These are phyloP conservation scores for Chirona hameri DNA, from an alignment of 2,888 invertebrate species.

Conservation along the genomic window DNA sequence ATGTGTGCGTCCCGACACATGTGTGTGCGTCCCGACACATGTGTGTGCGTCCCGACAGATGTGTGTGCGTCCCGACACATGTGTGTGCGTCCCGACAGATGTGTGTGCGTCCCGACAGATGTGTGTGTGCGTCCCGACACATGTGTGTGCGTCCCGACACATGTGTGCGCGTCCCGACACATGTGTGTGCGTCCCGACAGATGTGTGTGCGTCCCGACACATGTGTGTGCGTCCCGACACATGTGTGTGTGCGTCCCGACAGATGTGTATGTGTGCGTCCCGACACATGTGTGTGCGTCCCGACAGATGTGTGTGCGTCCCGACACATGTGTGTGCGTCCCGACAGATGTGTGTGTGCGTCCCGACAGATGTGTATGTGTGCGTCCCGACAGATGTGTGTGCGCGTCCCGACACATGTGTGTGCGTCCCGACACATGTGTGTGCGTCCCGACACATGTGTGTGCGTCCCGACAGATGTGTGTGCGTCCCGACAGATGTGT, in stretches of 20 bases:
- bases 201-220: neutral
- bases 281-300: neutral
- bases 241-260: too few species aligned
- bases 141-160: neutral
- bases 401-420: neutral
- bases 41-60: neutral
- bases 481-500: neutral
- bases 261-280: neutral
- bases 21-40: neutral
- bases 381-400: neutral
- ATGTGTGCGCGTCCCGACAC: neutral
- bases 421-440: neutral
- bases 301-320: neutral
- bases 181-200: neutral
- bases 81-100: neutral
- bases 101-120: neutral
- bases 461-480: neutral
- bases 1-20: neutral
- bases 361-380: neutral
- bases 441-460: neutral
- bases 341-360: neutral
- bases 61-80: neutral
- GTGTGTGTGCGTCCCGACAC: neutral
- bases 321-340: neutral
- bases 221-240: conserved; percentile 2